Evolutionary conservation across 2,888 invertebrate genomes (phyloP).

Genomic region (Pristionchus exspectatus): DNA sequence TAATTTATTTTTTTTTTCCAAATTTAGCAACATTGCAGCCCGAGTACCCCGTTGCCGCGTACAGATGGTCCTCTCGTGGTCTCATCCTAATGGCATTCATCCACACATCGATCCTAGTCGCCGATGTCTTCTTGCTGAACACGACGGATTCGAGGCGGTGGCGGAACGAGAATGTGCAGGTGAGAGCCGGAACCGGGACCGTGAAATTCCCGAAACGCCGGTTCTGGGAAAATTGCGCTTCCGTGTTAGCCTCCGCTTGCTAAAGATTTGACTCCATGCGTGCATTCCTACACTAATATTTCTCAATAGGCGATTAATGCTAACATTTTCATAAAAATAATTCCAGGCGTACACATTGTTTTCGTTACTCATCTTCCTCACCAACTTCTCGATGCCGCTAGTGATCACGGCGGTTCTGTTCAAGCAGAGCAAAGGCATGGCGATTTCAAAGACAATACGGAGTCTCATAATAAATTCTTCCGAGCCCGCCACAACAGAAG

Average conservation of each 20-base stretch:
- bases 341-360: not conserved
- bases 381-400: slow-evolving; percentile 36
- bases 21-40: not conserved
- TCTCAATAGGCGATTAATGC: too few species aligned
- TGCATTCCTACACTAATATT: too few species aligned
- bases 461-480: too few species aligned
- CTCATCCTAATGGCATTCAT: not conserved
- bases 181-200: not conserved
- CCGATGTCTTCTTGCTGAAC: slow-evolving; percentile 15
- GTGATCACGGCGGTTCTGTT: slow-evolving; percentile 8
- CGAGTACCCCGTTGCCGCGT: not conserved
- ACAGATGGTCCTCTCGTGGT: not conserved
- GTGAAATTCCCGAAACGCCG: too few species aligned
- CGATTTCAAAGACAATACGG: not conserved
- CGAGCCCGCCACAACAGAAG: too few species aligned
- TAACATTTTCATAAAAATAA: too few species aligned
- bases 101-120: not conserved
- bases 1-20: too few species aligned
- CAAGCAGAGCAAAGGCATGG: slow-evolving; percentile 20
- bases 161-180: slow-evolving; percentile 44
- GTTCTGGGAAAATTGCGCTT: too few species aligned
- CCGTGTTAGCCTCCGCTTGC: too few species aligned
- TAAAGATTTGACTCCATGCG: too few species aligned
- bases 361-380: slow-evolving; percentile 18
- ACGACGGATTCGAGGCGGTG: slow-evolving; percentile 38